Evolutionary conservation across 2,113 vertebrate genomes (phyloP).

Genomic region (Dascyllus trimaculatus): DNA sequence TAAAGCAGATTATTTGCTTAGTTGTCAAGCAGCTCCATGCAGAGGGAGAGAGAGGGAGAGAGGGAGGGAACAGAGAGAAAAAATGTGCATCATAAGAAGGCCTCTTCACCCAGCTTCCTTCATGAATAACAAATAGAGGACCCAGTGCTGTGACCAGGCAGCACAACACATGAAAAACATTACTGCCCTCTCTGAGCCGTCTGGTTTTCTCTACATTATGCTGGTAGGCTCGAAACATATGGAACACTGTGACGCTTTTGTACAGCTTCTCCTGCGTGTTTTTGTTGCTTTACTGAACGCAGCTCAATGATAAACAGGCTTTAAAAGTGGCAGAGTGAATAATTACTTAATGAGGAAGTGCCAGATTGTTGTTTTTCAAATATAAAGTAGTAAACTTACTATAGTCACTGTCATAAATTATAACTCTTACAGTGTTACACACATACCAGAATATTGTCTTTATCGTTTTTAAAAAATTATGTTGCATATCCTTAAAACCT

Average conservation of each 20-base stretch:
- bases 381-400: neutral
- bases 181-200: constrained; percentile 77
- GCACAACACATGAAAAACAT: constrained; percentile 85
- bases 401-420: neutral
- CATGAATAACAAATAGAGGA: constrained; percentile 86
- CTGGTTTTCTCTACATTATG: constrained; percentile 66
- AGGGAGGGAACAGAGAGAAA: constrained; percentile 49
- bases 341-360: neutral
- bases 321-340: constrained; percentile 20
- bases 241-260: constrained; percentile 51
- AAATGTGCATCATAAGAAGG: constrained; percentile 80
- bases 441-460: neutral
- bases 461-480: neutral
- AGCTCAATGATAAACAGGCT: constrained; percentile 16
- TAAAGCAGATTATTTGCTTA: constrained; percentile 56
- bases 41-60: constrained; percentile 24
- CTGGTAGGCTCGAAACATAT: constrained; percentile 46
- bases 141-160: constrained; percentile 74
- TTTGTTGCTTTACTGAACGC: constrained; percentile 22
- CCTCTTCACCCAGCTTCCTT: constrained; percentile 85
- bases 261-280: constrained; percentile 1
- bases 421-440: neutral
- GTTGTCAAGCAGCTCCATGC: constrained; percentile 44
- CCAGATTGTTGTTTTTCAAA: neutral
- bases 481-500: neutral